Percentiles rank a stretch among this genome's conserved stretches.
phyloP scores from a whole-genome alignment of 2,888 invertebrate genomes.

The Lamellibrachia columna region DNA sequence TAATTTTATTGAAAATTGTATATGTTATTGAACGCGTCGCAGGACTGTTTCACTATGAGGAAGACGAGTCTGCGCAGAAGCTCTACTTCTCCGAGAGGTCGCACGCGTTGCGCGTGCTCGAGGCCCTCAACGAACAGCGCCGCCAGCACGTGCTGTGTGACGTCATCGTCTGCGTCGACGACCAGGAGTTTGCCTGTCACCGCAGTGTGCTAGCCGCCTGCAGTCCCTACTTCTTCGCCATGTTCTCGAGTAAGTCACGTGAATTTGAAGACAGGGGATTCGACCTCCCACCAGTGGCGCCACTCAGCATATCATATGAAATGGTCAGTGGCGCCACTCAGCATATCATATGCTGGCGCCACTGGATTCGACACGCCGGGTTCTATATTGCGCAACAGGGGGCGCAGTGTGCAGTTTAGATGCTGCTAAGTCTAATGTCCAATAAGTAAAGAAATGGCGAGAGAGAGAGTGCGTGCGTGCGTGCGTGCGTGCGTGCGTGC shows the following conservation, averaged over 20 bases:
- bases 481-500: too few relatives aligned
- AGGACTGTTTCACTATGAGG: conserved; percentile 21
- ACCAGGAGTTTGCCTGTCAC: conserved; percentile 28
- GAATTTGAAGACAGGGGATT: neutral
- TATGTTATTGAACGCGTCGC: neutral
- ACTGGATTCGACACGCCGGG: too few relatives aligned
- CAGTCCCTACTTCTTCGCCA: conserved; percentile 30
- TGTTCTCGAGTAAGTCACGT: conserved; percentile 27
- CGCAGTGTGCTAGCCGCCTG: conserved; percentile 28
- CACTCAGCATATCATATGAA: too few relatives aligned
- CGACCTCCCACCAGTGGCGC: too few relatives aligned
- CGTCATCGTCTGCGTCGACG: conserved; percentile 29
- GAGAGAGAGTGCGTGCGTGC: too few relatives aligned
- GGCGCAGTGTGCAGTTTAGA: too few relatives aligned
- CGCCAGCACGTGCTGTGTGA: conserved; percentile 28
- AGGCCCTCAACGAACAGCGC: conserved; percentile 28
- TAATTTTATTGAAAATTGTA: neutral
- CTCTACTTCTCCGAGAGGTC: conserved; percentile 25
- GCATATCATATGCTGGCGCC: too few relatives aligned
- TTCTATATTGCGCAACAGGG: too few relatives aligned
- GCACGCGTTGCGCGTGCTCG: conserved; percentile 25
- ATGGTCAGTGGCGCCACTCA: too few relatives aligned
- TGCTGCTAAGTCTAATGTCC: too few relatives aligned
- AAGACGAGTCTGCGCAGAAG: conserved; percentile 20
- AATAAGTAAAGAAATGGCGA: too few relatives aligned